Base-by-base conservation (phyloP, 2,113 vertebrate species). In the Plotosus lineatus region DNA sequence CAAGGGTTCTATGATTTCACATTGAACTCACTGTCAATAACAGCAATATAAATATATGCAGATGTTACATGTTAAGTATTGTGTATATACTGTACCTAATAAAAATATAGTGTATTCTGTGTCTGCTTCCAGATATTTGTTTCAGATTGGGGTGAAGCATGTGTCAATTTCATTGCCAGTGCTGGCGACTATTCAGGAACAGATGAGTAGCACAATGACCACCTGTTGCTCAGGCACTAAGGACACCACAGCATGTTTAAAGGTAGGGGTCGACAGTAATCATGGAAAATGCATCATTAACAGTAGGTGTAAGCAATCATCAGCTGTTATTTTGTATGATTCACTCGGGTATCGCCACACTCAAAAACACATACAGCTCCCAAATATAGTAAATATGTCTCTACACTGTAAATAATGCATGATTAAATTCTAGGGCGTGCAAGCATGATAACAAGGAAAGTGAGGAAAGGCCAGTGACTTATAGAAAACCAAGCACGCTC, bases 101-200 rank as follows among this genome's bases (percentile, higher is more conserved):
- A 33, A 2, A 36, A 66, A 10, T 38, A 5, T 23, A 19, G 10
- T 3, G 31, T 26, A 46, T 71, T 28, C 11, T 71, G 68, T 26
- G 46, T 80, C 26, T 81, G 14, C 80, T 53, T 82, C 36, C 65
- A 84, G 87, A 77, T 82, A 84, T 80, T 84, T 86, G 40, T 85
- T 86, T 63, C 77, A 79, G 51, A 73, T 81, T 73, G 84, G 81
- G 71, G 50, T 75, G 50, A 81, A 75, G 11, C 60, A 77, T 26
- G 17, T 77, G 12, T 77, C 79, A 23, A 42, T 80, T 48, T 78
- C 77, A 17, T 28, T 85, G 33, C 80, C 84, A 31, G 81, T 84
- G 21, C 68, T 84, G 12, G 75, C 84, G 8, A 74, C 78, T 23
- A 46, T 81, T 50, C 58, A 82, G 17, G 69, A 77, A 40, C 46